Evolutionary conservation across 2,113 vertebrate genomes (phyloP).

Genomic region (Spermophilus dauricus): DNA sequence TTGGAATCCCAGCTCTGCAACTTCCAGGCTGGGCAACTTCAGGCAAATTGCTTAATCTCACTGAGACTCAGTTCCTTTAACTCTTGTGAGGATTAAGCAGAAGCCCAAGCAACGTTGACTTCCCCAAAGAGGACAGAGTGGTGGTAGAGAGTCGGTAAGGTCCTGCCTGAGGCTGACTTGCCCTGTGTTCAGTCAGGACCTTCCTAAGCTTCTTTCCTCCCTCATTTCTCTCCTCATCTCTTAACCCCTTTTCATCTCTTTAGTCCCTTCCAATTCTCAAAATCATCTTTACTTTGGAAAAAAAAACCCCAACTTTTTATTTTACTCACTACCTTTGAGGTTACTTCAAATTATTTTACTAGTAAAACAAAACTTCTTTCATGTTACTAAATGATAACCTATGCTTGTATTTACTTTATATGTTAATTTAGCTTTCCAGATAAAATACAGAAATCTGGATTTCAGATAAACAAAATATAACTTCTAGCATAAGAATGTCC

Average conservation of each 20-base stretch:
- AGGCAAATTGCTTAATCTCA: background rate
- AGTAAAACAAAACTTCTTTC: background rate
- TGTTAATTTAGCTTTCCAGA: slow-evolving; percentile 48
- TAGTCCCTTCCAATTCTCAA: background rate
- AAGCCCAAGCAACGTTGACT: background rate
- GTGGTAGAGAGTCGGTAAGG: too few relatives aligned
- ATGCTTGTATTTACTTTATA: background rate
- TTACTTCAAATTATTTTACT: slow-evolving; percentile 42
- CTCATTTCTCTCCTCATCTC: background rate
- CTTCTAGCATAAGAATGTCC: background rate
- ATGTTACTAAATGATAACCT: background rate
- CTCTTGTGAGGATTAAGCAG: background rate
- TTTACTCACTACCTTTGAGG: background rate
- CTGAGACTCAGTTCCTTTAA: background rate
- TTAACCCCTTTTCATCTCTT: background rate
- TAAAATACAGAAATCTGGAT: slow-evolving; percentile 48
- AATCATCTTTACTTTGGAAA: slow-evolving; percentile 15
- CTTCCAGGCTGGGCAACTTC: background rate
- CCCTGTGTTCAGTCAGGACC: background rate
- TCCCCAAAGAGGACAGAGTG: background rate
- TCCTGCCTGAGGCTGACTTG: background rate
- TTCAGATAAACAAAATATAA: slow-evolving; percentile 26
- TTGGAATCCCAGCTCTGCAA: slow-evolving; percentile 15
- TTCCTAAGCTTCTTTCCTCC: background rate
- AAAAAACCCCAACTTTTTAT: background rate